Evolutionary conservation across 1,140 invertebrate species (phyloP).

Genomic region (Ruditapes philippinarum): DNA sequence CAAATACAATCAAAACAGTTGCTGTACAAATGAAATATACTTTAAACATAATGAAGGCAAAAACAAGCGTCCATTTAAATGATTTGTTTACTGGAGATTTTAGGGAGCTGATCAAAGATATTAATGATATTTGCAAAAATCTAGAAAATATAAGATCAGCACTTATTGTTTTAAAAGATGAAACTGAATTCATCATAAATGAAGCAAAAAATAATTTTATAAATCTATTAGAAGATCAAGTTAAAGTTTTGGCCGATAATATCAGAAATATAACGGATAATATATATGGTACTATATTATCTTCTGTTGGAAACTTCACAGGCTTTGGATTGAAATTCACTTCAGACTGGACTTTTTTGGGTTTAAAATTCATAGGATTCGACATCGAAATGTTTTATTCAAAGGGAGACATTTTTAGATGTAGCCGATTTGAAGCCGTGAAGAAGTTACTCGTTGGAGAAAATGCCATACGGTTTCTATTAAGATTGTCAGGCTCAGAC

Average conservation of each 20-base stretch:
- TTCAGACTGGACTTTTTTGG: neutral
- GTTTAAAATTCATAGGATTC: neutral
- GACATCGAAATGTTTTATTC: slow-evolving; percentile 52
- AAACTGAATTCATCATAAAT: neutral
- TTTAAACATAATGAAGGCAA: neutral
- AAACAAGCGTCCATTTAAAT: neutral
- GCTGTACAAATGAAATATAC: neutral
- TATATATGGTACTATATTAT: neutral
- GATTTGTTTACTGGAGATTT: neutral
- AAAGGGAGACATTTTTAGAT: neutral
- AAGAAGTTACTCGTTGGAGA: neutral
- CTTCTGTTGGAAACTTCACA: neutral
- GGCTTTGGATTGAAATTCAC: slow-evolving; percentile 51
- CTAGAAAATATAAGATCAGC: neutral
- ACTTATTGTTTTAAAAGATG: neutral
- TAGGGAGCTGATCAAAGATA: neutral
- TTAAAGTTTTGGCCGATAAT: neutral
- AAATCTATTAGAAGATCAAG: neutral
- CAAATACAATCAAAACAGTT: neutral
- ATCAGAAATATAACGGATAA: neutral
- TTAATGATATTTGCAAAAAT: neutral
- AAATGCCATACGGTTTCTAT: slow-evolving; percentile 24
- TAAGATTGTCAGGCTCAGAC: neutral
- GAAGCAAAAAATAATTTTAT: neutral
- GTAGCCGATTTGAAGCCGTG: slow-evolving; percentile 30